Evolutionary conservation across 2,888 invertebrate genomes (phyloP), one percentile per base, ranked within the genome.

Genomic region (Papilio protenor): DNA sequence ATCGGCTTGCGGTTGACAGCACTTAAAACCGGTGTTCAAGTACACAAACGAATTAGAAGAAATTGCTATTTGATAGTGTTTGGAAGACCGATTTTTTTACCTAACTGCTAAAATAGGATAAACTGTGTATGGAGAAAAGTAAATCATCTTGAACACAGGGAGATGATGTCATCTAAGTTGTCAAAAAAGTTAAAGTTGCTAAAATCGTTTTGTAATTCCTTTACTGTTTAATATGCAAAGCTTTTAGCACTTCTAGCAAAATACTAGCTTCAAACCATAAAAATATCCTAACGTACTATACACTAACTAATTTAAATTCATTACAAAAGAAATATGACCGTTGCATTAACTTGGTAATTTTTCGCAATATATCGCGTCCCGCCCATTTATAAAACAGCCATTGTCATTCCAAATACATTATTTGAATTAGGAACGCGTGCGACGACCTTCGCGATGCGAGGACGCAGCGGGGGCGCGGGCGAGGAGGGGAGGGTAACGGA

Each of bases 391-490:
- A 40, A 77, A 77, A 86, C 86, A 83, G 85, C 85, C 85, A 88
- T 90, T 87, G 87, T 86, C 81, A 87, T 87, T 87, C 85, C 85
- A 87, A 87, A 87, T 87, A 87, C 87, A 59, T 47, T 57, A 70
- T 77, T 74, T 49, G 57, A 77, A 73, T 52, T 77, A 76, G 69
- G 86, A 87, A 88, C 88, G 87, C 88, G 88, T 83, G 87, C 89
- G 88, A 82, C 88, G 89, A 89, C 91, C 93, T 91, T 91, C 89
- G 86, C 81, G 82, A 81, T 84, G 82, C 82, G 89, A 89, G 87
- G 88, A 86, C 86, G 82, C 75, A 83, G 74, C 81, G 80, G 82
- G 82, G 77, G 74, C 80, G 82, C 0, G 82, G 81, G 81, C 82
- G 81, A 83, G 77, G 82, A 79, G 84, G 79, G 79, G 78, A 76